Conservation (phyloP, 1,140 invertebrate genomes). For the Scaptodrosophila lebanonensis region DNA sequence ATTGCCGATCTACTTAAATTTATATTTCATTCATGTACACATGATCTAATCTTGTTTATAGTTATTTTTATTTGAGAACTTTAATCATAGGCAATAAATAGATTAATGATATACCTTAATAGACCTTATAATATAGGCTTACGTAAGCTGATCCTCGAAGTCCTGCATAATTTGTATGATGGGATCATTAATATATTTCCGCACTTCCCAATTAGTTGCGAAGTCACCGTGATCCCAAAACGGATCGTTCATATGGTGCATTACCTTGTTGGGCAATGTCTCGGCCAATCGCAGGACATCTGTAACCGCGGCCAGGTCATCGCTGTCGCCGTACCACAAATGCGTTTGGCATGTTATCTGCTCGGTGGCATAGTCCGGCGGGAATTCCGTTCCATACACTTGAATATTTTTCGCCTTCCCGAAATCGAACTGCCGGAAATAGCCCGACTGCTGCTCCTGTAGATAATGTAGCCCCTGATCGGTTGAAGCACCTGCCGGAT, state of each 20-base stretch:
- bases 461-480: constrained; percentile 78
- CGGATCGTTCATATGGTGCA: constrained; percentile 78
- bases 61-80: constrained; percentile 17
- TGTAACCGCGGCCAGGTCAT: constrained; percentile 79
- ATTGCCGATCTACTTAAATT: too few relatives aligned
- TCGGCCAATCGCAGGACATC: constrained; percentile 80
- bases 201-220: constrained; percentile 31
- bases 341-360: constrained; percentile 80
- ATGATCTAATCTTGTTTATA: too few relatives aligned
- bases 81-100: neutral
- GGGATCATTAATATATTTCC: constrained; percentile 51
- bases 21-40: too few relatives aligned
- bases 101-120: constrained; percentile 7
- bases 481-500: constrained; percentile 78
- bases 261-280: constrained; percentile 53
- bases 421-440: constrained; percentile 77
- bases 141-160: neutral
- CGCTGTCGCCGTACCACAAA: constrained; percentile 81
- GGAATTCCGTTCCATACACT: constrained; percentile 76
- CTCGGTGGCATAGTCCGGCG: constrained; percentile 80
- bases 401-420: constrained; percentile 77
- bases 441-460: constrained; percentile 75
- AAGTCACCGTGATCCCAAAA: constrained; percentile 83
- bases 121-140: constrained; percentile 20
- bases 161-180: constrained; percentile 51